phyloP scores from a whole-genome alignment of 1,140 invertebrate genomes.

The Drosophila pectinifera region DNA sequence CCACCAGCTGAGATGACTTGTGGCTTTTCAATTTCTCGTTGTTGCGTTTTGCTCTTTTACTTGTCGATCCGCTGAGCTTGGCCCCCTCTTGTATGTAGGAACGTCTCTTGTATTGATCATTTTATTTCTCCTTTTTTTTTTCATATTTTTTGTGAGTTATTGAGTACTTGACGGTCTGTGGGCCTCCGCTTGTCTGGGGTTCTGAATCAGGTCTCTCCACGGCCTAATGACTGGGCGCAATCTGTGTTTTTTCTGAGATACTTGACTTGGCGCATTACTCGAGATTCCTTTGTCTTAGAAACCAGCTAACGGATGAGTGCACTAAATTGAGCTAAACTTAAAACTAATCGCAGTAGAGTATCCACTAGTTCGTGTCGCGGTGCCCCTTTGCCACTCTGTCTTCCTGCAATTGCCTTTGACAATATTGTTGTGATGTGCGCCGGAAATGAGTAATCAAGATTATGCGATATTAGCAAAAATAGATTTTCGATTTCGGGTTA shows the following conservation, averaged over 20 bases:
- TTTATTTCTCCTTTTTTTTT: conserved; percentile 58
- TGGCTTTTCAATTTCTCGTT: conserved; percentile 83
- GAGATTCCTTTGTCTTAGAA: conserved; percentile 73
- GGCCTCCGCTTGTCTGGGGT: conserved; percentile 29
- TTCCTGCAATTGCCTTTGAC: conserved; percentile 71
- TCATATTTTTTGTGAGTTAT: conserved; percentile 67
- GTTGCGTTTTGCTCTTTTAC: conserved; percentile 61
- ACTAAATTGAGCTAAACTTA: conserved; percentile 2
- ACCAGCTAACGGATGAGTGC: conserved; percentile 58
- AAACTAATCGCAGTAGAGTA: too few species aligned
- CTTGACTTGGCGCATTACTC: conserved; percentile 56
- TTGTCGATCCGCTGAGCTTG: conserved; percentile 42
- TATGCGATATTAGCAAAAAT: conserved; percentile 80
- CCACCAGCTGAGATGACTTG: conserved; percentile 84
- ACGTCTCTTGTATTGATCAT: conserved; percentile 71
- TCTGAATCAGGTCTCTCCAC: conserved; percentile 40
- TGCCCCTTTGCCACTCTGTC: background rate
- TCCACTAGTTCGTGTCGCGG: conserved; percentile 19
- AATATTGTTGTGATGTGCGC: conserved; percentile 70
- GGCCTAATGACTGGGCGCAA: conserved; percentile 71
- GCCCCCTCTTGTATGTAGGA: conserved; percentile 25
- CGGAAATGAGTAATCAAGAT: conserved; percentile 84
- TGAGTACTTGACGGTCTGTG: conserved; percentile 70
- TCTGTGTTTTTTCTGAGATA: conserved; percentile 59
- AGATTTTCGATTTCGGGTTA: conserved; percentile 55